Base-by-base conservation (phyloP, 2,797 vertebrate species). In the Ibycter americanus region DNA sequence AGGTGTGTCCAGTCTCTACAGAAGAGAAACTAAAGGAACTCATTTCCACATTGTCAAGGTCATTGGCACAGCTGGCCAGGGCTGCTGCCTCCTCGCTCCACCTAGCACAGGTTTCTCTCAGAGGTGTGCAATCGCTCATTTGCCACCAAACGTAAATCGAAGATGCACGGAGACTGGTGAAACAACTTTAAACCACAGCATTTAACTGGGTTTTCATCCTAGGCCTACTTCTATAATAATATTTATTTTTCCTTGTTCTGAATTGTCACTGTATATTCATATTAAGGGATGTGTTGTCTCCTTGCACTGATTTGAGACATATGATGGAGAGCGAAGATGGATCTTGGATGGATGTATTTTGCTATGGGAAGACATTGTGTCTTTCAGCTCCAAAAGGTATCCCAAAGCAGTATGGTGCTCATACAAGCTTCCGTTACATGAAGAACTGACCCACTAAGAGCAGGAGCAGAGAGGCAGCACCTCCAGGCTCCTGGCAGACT, bases 401-500 rank as follows among this genome's bases (percentile, higher is more conserved):
- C 49, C 47, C 68, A 22, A 32, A 40, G 42, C 2, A 4, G 20
- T 8, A 25, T 20, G 25, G 34, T 13, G 31, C 70, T 58, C 2
- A 1, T 51, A 47, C 23, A 29, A 46, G 23, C 40, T 40, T 11
- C 12, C 1, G 1, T 16, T 23, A 47, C 34, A 4, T 3, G 23
- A n/a, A 47, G 34, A 74, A 40, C 13, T 6, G 61, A 34, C 13
- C 34, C 20, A 29, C 19, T 32, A 15, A 5, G 15, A 46, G 49
- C 25, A 27, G 34, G 25, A 66, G 23, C 51, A 49, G 15, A 15
- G 34, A 29, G 34, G 42, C 3, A 6, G 82, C 29, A 20, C 34
- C 61, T 22, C 29, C 5, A 0, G 10, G n/a, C 68, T 34, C 7
- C 15, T 0, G 1, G 22, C 27, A 55, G 27, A 16, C 0, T 5